Base-by-base conservation (phyloP, 2,888 invertebrate genomes). In the Agrilus mali region DNA sequence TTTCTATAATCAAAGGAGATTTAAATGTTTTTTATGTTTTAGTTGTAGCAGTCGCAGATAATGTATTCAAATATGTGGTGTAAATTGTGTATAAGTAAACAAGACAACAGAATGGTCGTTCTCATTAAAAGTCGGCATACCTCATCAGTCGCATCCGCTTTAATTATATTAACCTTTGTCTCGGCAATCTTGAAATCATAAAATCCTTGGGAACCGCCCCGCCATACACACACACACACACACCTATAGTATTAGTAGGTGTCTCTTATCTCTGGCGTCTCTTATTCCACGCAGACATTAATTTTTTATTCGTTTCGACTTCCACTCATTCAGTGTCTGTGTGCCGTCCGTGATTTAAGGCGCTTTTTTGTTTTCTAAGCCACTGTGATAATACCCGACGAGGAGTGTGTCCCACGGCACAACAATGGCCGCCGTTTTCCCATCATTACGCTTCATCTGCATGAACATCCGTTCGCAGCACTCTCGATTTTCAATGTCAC, bases 361-460 rank as follows among this genome's bases (percentile, higher is more conserved):
- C 60, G 56, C 58, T 60, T 63, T 65, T 64, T 64, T 62, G 60
- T 63, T 62, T 55, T 63, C 60, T 66, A 66, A 65, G 64, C 59
- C 65, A 65, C 64, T 65, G 64, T 64, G 27, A 27, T 27, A 64
- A 63, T 64, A 61, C 59, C n/a, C n/a, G n/a, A n/a, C n/a, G n/a
- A n/a, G 60, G 55, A 58, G 57, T 62, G 57, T 62, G 63, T 65
- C 64, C 61, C 65, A 65, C 66, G 65, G 54, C 46, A 50, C 51
- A 63, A 65, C 64, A 65, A 65, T 65, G 52, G 61, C 47, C 48
- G 50, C 47, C 46, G 51, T 50, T 60, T 67, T 67, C 66, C 65
- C 66, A 67, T 67, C 66, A 65, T 67, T 67, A 67, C 65, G 62
- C 64, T 60, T 63, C 65, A 66, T 65, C 66, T 66, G 65, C 66